Evolutionary conservation across 2,797 vertebrate species (phyloP).

Genomic region (Salarias fasciatus): DNA sequence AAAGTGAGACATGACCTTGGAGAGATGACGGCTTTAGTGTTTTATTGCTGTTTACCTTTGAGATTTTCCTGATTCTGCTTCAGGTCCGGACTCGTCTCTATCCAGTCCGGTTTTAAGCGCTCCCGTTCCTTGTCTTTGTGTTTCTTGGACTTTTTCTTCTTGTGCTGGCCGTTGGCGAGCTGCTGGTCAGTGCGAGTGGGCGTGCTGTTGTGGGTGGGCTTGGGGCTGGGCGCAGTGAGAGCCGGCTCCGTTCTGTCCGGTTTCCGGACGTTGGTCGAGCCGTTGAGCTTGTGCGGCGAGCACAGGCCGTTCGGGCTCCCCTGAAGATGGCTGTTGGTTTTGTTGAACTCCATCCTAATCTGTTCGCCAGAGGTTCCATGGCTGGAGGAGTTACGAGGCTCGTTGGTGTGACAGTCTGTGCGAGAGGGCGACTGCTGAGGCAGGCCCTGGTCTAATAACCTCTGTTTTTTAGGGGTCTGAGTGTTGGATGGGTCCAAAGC

Average conservation of each 20-base stretch:
- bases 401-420: constrained; percentile 63
- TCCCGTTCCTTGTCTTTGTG: constrained; percentile 86
- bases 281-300: constrained; percentile 71
- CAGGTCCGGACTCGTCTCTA: constrained; percentile 80
- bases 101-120: constrained; percentile 81
- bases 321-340: constrained; percentile 63
- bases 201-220: constrained; percentile 56
- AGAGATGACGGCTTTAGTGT: constrained; percentile 7
- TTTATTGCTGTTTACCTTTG: constrained; percentile 65
- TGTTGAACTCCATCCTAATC: constrained; percentile 76
- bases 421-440: constrained; percentile 72
- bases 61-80: constrained; percentile 79
- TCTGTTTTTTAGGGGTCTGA: constrained; percentile 83
- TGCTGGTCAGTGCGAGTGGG: constrained; percentile 74
- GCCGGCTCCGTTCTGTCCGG: constrained; percentile 60
- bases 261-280: constrained; percentile 63
- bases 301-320: constrained; percentile 73
- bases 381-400: constrained; percentile 56
- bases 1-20: not conserved
- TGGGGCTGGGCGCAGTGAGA: constrained; percentile 45
- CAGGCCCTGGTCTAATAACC: constrained; percentile 75
- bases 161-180: constrained; percentile 77
- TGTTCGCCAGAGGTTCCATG: constrained; percentile 62
- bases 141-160: constrained; percentile 86
- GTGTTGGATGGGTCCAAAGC: constrained; percentile 72